Conservation (phyloP, 2,888 invertebrate species). For the Cantharis flavilabris region DNA sequence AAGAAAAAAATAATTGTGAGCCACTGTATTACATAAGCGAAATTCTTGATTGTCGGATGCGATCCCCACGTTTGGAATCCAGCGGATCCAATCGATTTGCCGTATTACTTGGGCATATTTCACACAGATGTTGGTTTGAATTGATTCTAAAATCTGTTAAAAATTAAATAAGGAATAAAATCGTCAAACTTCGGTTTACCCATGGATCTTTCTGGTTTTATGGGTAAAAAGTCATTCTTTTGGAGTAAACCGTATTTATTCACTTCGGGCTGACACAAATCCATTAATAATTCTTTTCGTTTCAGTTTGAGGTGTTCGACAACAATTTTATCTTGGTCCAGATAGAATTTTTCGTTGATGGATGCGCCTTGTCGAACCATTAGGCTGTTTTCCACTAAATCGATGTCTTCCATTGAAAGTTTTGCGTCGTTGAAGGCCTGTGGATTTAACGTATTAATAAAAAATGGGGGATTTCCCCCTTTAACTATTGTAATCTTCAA, state of each 20-base stretch:
- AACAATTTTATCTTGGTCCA: slow-evolving; percentile 33
- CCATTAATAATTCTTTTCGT: slow-evolving; percentile 36
- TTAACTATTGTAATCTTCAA: no score
- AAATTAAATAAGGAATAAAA: neutral
- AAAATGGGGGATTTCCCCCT: no score
- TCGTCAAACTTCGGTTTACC: slow-evolving; percentile 35
- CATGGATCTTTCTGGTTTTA: slow-evolving; percentile 40
- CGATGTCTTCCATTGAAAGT: slow-evolving; percentile 33
- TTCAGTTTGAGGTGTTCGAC: slow-evolving; percentile 43
- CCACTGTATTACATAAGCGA: neutral
- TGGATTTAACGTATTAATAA: neutral
- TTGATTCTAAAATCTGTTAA: slow-evolving; percentile 40
- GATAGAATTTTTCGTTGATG: slow-evolving; percentile 38
- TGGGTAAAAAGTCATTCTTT: slow-evolving; percentile 44
- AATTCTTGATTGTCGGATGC: neutral
- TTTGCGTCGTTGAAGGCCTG: slow-evolving; percentile 34
- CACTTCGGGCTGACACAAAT: slow-evolving; percentile 27
- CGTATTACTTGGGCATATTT: neutral
- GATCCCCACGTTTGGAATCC: no score
- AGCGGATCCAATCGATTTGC: neutral
- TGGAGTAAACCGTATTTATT: slow-evolving; percentile 45
- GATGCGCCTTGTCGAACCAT: slow-evolving; percentile 43
- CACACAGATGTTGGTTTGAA: slow-evolving; percentile 27
- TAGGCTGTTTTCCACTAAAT: slow-evolving; percentile 41
- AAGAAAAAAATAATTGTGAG: neutral